Evolutionary conservation across 2,113 vertebrate genomes (phyloP).

Genomic region (Choloepus hoffmanni): DNA sequence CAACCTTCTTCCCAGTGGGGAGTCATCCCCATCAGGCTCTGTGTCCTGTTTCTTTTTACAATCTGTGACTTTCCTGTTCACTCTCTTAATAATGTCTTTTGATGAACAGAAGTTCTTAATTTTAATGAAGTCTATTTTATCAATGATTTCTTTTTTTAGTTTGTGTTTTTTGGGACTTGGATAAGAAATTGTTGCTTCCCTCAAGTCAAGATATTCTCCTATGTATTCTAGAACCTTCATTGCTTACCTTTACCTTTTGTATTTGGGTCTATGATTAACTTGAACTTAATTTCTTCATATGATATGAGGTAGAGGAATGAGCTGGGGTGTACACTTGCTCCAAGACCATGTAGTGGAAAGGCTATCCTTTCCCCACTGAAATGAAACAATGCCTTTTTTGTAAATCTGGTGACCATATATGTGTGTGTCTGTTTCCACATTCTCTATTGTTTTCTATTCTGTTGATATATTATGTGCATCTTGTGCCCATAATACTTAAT

Average conservation of each 20-base stretch:
- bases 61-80: not conserved
- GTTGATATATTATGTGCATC: not conserved
- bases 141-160: not conserved
- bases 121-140: not conserved
- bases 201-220: not conserved
- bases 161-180: not conserved
- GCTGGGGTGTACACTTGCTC: not conserved
- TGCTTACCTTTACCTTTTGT: not conserved
- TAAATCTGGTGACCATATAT: not conserved
- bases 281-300: not conserved
- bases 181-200: not conserved
- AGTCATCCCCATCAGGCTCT: not conserved
- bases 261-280: not conserved
- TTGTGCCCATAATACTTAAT: not conserved
- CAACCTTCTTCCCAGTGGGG: not conserved
- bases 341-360: not conserved
- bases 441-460: not conserved
- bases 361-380: not conserved
- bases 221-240: not conserved
- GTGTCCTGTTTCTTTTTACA: not conserved
- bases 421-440: not conserved
- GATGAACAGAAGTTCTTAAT: not conserved
- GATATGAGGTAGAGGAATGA: not conserved
- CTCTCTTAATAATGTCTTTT: not conserved
- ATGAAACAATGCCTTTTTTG: not conserved